Conservation (phyloP, 2,113 vertebrate species). For the Chamaetylas fuelleborni region DNA sequence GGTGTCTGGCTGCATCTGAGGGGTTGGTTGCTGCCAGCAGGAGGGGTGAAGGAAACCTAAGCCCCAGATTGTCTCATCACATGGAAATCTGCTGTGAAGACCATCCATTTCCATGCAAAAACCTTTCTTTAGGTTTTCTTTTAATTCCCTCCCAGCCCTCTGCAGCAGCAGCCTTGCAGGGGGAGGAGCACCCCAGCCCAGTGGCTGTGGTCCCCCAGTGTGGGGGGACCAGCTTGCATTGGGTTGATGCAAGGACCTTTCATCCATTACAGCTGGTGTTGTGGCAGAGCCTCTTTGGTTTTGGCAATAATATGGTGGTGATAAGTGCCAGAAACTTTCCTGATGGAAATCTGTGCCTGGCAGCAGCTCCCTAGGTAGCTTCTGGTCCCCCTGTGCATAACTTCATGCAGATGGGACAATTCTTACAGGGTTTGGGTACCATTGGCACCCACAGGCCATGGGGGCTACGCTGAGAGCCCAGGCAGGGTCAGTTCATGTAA, state of each 20-base stretch:
- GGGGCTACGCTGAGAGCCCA: accelerated
- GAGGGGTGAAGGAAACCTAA: neutral
- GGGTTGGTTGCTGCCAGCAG: neutral
- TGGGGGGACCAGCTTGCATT: accelerated
- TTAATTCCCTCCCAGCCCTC: neutral
- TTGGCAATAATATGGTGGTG: neutral
- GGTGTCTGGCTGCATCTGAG: neutral
- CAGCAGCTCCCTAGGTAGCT: neutral
- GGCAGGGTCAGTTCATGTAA: accelerated
- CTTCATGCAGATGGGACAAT: neutral
- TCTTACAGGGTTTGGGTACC: neutral
- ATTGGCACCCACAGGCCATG: accelerated
- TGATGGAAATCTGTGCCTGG: neutral
- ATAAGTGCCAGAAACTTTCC: neutral
- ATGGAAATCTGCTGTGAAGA: neutral
- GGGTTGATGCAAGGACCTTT: neutral
- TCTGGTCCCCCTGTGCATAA: accelerated
- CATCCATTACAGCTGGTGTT: neutral
- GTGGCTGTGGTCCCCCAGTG: neutral
- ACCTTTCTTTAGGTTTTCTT: neutral
- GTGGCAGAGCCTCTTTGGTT: neutral
- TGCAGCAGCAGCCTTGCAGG: neutral
- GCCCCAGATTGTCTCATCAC: accelerated
- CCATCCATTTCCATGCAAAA: neutral
- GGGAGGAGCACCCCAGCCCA: too few species aligned